Base-by-base conservation (phyloP, 2,888 invertebrate species). In the Bombylius major region DNA sequence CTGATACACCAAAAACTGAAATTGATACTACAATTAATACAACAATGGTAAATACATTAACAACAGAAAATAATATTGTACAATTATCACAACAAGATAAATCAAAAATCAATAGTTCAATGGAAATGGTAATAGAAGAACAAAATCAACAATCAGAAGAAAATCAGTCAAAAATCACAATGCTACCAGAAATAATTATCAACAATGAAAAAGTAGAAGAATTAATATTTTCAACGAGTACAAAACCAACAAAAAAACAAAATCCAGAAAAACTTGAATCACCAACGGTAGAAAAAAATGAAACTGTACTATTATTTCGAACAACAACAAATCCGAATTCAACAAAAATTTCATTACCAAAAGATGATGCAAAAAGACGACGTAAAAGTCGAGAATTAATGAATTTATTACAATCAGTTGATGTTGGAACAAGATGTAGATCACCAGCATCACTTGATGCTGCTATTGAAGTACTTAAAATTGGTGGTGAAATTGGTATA, bases 1-100 rank as follows among this genome's bases (percentile, higher is more conserved):
- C 36, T 1, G 36, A 36, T 36, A 36, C 36, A 36, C 36, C 36
- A 9, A 36, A 36, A 5, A 44, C 1, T 13, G 42, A 51, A n/a
- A 53, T 58, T 57, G 33, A 51, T 12, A 51, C 23, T 44, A 52
- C 53, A 14, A 11, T 47, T 45, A 50, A 34, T 13, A 50, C 56
- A 58, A 44, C 44, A 13, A 50, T 50, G n/a, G 53, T 42, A 31
- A 42, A 53, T 23, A 34, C 46, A 53, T 11, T 23, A 32, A 47
- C 12, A 9, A 9, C n/a, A 8, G 23, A 14, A 2, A 23, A 47
- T 8, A 14, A 47, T 47, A n/a, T 5, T 14, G 47, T 14, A 14
- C 8, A 14, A 14, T 5, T 4, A 48, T 31, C 32, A 48, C 5
- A 14, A 11, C 5, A 48, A 7, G 12, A 48, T 32, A 4, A 31